Base-by-base conservation (phyloP, 1,140 invertebrate genomes). In the Lepidostoma basale region DNA sequence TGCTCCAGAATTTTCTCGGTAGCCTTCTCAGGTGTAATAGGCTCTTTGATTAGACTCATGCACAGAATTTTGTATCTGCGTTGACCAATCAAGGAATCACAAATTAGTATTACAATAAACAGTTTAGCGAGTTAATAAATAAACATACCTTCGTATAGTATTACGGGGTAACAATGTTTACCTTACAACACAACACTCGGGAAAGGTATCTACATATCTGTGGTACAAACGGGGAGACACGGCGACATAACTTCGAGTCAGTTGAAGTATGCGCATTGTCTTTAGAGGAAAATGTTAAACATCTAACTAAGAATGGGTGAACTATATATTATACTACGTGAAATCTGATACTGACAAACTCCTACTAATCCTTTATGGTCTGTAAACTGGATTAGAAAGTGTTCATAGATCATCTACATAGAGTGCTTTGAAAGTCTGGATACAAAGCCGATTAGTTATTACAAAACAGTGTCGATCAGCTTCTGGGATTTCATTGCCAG, bases 61-160 rank as follows among this genome's bases (percentile, higher is more conserved):
- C 91, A 92, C 90, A 94, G 91, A 90, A 94, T 93, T 91, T 93
- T 93, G 90, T 94, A 94, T 91, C 92, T 94, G 89, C 84, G 82
- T 86, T 83, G 67, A 56, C 70, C 67, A 28, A 66, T 63, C 12
- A 69, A 63, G 18, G 16, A 58, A 25, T n/a, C n/a, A 22, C 9
- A n/a, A 56, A 66, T 66, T 56, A 66, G 52, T 56, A 56, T 22
- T 36, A 39, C 20, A 36, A 36, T 16, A 30, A 56, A 33, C 52
- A 49, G 45, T 49, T n/a, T n/a, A n/a, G n/a, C n/a, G 3, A 49
- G 18, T 49, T 49, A 47, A 45, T 12, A n/a, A 58, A 39, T 52
- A 36, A 52, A 40, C 30, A 64, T 54, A 64, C 16, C 26, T 56
- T 56, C 52, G 30, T 56, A 56, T 36, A 36, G 12, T 36, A 56